Evolutionary conservation across 2,888 invertebrate species (phyloP).

Genomic region (Campoletis raptor): DNA sequence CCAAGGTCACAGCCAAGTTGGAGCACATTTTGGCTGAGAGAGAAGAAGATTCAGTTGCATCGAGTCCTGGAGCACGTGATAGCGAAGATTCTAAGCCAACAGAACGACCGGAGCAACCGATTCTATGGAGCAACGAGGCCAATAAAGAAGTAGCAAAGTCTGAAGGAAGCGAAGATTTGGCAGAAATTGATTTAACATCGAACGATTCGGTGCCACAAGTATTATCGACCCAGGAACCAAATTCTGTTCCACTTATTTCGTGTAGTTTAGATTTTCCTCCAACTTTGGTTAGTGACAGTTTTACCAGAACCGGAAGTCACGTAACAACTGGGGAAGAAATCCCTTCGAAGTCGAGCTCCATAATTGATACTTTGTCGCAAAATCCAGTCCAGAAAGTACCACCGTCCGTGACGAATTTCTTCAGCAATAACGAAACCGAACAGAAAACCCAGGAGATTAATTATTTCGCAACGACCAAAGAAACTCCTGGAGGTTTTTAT

Average conservation of each 20-base stretch:
- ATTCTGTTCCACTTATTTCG: not conserved
- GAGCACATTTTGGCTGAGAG: conserved; percentile 79
- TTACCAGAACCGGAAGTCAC: conserved; percentile 46
- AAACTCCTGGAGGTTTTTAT: conserved; percentile 27
- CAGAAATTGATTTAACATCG: conserved; percentile 71
- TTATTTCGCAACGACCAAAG: conserved; percentile 46
- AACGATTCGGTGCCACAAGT: conserved; percentile 57
- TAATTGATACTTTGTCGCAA: conserved; percentile 27
- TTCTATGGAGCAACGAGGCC: not conserved
- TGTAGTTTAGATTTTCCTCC: conserved; percentile 37
- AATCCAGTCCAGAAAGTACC: conserved; percentile 26
- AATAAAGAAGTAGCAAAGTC: conserved; percentile 24
- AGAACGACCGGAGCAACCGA: conserved; percentile 7
- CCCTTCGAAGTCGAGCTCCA: conserved; percentile 52
- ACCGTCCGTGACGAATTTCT: conserved; percentile 64
- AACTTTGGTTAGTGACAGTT: conserved; percentile 34
- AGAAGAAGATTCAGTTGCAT: conserved; percentile 71
- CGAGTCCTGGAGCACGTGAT: not conserved
- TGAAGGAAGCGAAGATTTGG: conserved; percentile 66
- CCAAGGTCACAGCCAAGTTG: conserved; percentile 80
- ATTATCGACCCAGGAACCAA: not conserved
- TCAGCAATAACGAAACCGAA: conserved; percentile 41
- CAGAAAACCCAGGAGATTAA: conserved; percentile 61
- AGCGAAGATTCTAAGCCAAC: conserved; percentile 39
- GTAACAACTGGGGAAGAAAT: conserved; percentile 35